phyloP scores from a whole-genome alignment of 2,797 vertebrate genomes.

The Mormyrus hasselquistii region DNA sequence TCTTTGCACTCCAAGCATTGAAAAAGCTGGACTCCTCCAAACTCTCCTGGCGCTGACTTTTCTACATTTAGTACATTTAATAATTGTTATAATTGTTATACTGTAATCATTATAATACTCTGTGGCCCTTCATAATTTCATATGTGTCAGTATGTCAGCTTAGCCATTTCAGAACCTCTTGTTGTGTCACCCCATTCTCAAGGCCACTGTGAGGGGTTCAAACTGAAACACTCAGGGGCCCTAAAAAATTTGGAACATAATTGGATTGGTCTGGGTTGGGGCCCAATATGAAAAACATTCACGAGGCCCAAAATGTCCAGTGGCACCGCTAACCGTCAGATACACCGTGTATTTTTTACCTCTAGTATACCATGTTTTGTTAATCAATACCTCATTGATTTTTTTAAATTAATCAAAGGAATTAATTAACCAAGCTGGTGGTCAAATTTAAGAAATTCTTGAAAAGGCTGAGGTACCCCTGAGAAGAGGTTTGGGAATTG shows the following conservation, averaged over 20 bases:
- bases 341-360: no score
- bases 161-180: background rate
- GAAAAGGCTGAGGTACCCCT: background rate
- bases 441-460: background rate
- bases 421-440: background rate
- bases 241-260: background rate
- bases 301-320: background rate
- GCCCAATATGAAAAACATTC: background rate
- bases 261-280: background rate
- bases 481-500: background rate
- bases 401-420: background rate
- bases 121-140: slow-evolving; percentile 4
- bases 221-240: background rate
- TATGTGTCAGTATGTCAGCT: background rate
- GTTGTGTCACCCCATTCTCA: background rate
- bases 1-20: background rate
- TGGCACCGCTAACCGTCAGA: background rate
- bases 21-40: background rate
- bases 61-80: background rate
- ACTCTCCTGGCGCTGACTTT: background rate
- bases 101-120: slow-evolving; percentile 1
- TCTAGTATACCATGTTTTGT: background rate
- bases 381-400: background rate
- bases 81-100: background rate
- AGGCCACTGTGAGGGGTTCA: background rate